A percentile compares a stretch with the other conserved stretches of the same genome.
These are phyloP conservation scores for Conopomorpha cramerella DNA, from an alignment of 1,140 invertebrate species.

Conservation along the genomic window DNA sequence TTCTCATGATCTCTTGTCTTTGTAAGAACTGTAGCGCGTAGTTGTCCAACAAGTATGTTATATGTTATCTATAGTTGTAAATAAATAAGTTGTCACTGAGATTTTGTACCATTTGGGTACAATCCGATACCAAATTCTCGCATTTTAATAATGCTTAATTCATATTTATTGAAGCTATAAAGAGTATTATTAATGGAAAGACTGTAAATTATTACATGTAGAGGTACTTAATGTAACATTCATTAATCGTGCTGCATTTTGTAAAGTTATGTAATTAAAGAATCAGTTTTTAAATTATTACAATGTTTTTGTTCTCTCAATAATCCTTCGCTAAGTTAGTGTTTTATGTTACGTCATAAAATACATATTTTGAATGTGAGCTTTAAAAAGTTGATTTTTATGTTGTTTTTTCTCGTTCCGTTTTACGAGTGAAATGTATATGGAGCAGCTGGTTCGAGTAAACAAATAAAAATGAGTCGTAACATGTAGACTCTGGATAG, in stretches of 20 bases:
- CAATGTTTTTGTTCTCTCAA: conserved; percentile 23
- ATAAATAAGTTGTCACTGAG: no score
- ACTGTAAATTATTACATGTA: conserved; percentile 59
- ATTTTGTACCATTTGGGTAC: no score
- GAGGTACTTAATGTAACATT: no score
- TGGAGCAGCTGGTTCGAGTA: conserved; percentile 29
- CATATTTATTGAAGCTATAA: conserved; percentile 49
- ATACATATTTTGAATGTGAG: conserved; percentile 9
- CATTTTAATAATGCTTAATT: conserved; percentile 50
- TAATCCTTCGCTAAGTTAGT: no score
- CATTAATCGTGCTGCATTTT: conserved; percentile 44
- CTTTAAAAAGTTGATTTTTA: conserved; percentile 28
- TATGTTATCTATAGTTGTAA: no score
- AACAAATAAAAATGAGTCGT: conserved; percentile 32
- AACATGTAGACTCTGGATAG: no score
- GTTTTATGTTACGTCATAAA: conserved; percentile 13
- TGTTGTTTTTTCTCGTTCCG: conserved; percentile 32
- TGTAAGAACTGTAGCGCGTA: no score
- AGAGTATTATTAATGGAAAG: conserved; percentile 37
- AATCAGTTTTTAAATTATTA: conserved; percentile 43
- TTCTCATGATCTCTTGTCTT: no score
- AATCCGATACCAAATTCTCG: conserved; percentile 58
- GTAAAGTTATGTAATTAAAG: conserved; percentile 53
- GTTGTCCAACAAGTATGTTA: no score
- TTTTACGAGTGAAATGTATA: conserved; percentile 27